phyloP scores from a whole-genome alignment of 2,888 invertebrate genomes.

The Melanargia galathea region DNA sequence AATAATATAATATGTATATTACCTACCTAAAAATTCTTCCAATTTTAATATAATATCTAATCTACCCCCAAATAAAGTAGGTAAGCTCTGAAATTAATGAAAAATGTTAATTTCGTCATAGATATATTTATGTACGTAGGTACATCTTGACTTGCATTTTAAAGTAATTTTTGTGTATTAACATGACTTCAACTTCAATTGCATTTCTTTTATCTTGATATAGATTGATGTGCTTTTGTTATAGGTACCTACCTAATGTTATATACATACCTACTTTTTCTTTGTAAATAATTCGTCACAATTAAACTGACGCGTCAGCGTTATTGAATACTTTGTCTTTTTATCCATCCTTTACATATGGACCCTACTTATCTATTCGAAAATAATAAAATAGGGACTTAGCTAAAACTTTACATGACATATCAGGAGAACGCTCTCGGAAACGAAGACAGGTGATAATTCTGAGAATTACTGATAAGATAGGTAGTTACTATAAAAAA shows the following conservation, averaged over 20 bases:
- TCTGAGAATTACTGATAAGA: no score
- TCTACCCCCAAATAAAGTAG: conserved; percentile 35
- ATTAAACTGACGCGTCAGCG: conserved; percentile 68
- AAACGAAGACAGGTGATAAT: no score
- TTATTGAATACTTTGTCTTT: conserved; percentile 54
- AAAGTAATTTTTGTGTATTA: conserved; percentile 38
- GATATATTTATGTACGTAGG: conserved; percentile 37
- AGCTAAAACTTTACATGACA: no score
- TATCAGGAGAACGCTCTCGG: no score
- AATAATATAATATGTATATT: no score
- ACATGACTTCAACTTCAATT: conserved; percentile 51
- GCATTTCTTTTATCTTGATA: conserved; percentile 69
- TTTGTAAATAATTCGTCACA: conserved; percentile 78
- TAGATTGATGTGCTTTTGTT: conserved; percentile 76
- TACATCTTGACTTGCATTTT: conserved; percentile 35
- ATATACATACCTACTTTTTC: conserved; percentile 58
- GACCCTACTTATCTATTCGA: no score
- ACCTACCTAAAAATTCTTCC: no score
- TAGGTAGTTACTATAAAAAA: no score
- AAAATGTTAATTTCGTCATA: conserved; percentile 32
- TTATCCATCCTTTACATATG: conserved; percentile 19
- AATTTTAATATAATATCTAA: not conserved
- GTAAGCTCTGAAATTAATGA: conserved; percentile 41
- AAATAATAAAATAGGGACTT: no score
- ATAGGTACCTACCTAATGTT: conserved; percentile 55